Percentiles rank a stretch among this genome's conserved stretches.
Conservation (phyloP, 2,888 invertebrate species). For the Perizoma flavofasciatum region DNA sequence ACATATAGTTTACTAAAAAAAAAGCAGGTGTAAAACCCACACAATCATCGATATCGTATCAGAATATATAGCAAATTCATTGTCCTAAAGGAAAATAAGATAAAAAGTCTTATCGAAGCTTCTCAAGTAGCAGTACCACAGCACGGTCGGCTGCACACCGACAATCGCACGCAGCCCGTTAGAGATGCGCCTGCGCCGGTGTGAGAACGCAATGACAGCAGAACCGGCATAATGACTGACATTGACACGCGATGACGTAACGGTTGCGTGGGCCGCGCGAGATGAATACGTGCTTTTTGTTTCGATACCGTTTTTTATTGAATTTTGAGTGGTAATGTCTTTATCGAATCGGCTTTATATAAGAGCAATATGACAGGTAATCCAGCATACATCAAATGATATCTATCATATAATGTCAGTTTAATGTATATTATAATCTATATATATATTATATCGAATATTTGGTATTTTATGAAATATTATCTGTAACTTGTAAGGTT, state of each 20-base stretch:
- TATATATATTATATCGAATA: too few relatives aligned
- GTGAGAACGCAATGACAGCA: slow-evolving; percentile 26
- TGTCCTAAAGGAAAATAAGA: slow-evolving; percentile 2
- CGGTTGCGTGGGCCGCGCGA: slow-evolving; percentile 44
- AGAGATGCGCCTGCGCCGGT: slow-evolving; percentile 36
- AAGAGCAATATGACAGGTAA: too few relatives aligned
- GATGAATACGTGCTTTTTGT: slow-evolving; percentile 41
- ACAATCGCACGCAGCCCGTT: slow-evolving; percentile 54
- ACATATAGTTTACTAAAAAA: neutral
- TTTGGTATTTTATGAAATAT: too few relatives aligned
- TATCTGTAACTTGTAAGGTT: too few relatives aligned
- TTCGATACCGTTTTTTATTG: slow-evolving; percentile 19
- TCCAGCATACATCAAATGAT: too few relatives aligned
- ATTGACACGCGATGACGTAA: slow-evolving; percentile 55
- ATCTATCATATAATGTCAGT: too few relatives aligned
- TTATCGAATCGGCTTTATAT: too few relatives aligned
- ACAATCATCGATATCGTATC: too few relatives aligned
- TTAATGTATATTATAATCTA: too few relatives aligned
- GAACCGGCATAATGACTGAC: slow-evolving; percentile 45
- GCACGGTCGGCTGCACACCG: slow-evolving; percentile 49
- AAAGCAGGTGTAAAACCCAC: neutral
- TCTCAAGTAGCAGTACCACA: slow-evolving; percentile 44
- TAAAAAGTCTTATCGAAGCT: slow-evolving; percentile 10
- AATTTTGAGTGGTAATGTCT: slow-evolving; percentile 8
- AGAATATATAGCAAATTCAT: too few relatives aligned